Evolutionary conservation across 1,140 invertebrate species (phyloP).

Genomic region (Ceratina japonica): DNA sequence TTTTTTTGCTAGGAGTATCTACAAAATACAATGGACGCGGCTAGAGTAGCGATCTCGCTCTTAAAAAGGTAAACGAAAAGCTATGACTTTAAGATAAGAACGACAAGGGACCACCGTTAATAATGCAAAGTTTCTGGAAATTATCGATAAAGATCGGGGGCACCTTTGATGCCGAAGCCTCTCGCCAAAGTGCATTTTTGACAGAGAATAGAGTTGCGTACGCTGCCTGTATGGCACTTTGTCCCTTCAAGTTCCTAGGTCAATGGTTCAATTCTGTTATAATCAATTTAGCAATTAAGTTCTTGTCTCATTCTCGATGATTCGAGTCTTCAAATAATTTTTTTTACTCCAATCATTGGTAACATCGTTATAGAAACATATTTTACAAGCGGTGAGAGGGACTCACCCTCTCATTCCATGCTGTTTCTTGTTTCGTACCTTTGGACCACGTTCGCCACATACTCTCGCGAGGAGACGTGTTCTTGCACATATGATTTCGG

Average conservation of each 20-base stretch:
- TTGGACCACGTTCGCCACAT: background rate
- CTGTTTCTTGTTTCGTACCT: background rate
- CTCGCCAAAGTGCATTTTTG: background rate
- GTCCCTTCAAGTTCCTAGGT: too few relatives aligned
- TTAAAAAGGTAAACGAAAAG: background rate
- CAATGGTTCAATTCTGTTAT: too few relatives aligned
- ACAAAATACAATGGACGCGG: background rate
- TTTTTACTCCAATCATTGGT: background rate
- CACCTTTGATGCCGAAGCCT: background rate
- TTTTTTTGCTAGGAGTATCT: too few relatives aligned
- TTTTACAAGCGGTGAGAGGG: background rate
- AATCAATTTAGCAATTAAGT: too few relatives aligned
- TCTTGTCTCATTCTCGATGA: too few relatives aligned
- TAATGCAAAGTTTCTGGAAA: slow-evolving; percentile 15
- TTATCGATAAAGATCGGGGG: slow-evolving; percentile 4
- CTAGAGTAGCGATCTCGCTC: background rate
- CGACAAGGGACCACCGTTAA: background rate
- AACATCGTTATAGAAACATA: background rate
- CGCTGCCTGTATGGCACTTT: background rate
- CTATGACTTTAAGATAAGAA: background rate
- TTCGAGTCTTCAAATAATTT: background rate
- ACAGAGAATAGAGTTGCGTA: background rate
- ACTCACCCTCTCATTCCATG: background rate
- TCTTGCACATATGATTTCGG: background rate
- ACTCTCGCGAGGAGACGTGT: background rate